Evolutionary conservation across 2,113 vertebrate species (phyloP), one percentile per base, ranked within the genome.

Genomic region (Panthera leo): DNA sequence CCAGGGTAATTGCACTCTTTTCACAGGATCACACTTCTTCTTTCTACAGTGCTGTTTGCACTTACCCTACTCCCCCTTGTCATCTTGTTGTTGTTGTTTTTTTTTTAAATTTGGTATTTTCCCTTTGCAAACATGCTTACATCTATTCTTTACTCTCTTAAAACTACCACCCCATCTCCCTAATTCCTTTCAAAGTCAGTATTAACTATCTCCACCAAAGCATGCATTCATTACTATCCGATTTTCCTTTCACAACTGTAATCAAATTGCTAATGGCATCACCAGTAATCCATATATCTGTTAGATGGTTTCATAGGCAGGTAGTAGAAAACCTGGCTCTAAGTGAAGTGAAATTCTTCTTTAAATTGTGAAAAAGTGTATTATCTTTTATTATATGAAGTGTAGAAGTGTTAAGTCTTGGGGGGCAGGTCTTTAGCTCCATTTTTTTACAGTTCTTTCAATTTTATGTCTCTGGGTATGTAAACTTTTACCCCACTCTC

Each of bases 61-160:
- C 5, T 10, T 82, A 3, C 25, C 31, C 16, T 48, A 27, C n/a
- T 51, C 12, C 14, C 3, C 5, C 55, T 13, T 70, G 31, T 70
- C 19, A 13, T 83, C 18, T 87, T 31, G 42, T 15, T 39, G 39
- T 39, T 39, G 39, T 39, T 39, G 4, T 67, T 39, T 0, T 67
- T 84, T 84, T 76, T 89, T 71, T 36, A 9, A 29, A 84, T 11
- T 78, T 88, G 3, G 1, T 34, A 18, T 67, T 67, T 73, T 85
- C n/a, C 34, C 29, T 75, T 58, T 68, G 14, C 21, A 73, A 12
- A 12, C 14, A 21, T 34, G 27, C 19, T 58, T 51, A 89, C 48
- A n/a, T 68, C 51, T 95, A 34, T 89, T 95, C 78, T 89, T 92
- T 42, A 71, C 42, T 19, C 12, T 89, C 82, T 86, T 96, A 75